Base-by-base conservation (phyloP, 2,113 vertebrate species). In the Lasiurus borealis region DNA sequence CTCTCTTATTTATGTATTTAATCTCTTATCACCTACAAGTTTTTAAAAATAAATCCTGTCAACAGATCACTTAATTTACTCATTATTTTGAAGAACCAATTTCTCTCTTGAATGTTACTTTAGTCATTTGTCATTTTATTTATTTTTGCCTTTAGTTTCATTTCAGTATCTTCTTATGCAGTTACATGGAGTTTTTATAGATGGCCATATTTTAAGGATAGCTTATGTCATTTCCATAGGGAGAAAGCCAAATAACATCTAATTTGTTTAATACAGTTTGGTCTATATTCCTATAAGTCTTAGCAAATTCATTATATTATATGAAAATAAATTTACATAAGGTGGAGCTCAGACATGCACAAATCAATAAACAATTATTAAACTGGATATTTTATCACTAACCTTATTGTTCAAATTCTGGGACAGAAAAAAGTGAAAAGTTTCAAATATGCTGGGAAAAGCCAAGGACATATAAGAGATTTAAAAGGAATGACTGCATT, bases 161-260 rank as follows among this genome's bases (percentile, higher is more conserved):
- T 78, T 86, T 91, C 62, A 85, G 59, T 50, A 77, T 52, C 73
- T 85, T 50, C 72, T 91, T 88, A 48, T 85, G 82, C 82, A 91
- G 46, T 25, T 21, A 46, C 16, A 54, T 91, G 62, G 34, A 71
- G 8, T 54, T 88, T 54, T 92, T 50, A 46, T 7, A 85, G 34
- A 78, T 54, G 8, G 14, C 7, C 13, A 13, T 36, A 76, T 91
- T 59, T 84, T 86, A 96, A 76, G 25, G 8, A 44, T 27, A 73
- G 6, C 29, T 25, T 62, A 85, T 88, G 34, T 11, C 2, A 29
- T 12, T 83, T 84, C 34, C 76, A 95, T 8, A 71, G 2, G 18
- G 89, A 96, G 57, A 29, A 85, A 95, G 14, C 7, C 57, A 91
- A 96, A 62, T 6, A 62, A 29, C 1, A 6, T 46, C n/a, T 84